phyloP scores from a whole-genome alignment of 2,113 vertebrate species.

The Lophotis ruficrista region DNA sequence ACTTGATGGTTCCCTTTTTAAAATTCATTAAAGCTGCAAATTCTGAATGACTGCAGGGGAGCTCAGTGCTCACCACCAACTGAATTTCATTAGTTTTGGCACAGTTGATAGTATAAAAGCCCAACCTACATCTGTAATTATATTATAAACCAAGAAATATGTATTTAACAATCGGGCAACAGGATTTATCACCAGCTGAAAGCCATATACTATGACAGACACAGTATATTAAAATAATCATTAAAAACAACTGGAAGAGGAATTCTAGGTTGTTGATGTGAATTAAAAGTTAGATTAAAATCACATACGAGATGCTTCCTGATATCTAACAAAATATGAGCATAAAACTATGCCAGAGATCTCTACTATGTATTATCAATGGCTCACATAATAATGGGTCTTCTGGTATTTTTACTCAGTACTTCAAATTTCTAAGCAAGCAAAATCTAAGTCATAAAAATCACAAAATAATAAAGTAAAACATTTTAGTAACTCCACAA shows the following conservation, averaged over 20 bases:
- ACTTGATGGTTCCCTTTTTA: constrained; percentile 3
- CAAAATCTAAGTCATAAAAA: not conserved
- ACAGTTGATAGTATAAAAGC: not conserved
- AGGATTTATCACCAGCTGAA: not conserved
- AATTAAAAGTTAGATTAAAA: not conserved
- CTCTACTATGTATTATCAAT: not conserved
- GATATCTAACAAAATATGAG: not conserved
- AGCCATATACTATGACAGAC: not conserved
- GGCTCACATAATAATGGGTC: not conserved
- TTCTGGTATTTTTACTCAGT: not conserved
- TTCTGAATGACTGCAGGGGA: constrained; percentile 15
- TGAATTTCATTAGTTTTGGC: not conserved
- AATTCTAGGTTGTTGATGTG: not conserved
- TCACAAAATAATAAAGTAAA: not conserved
- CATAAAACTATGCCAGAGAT: not conserved
- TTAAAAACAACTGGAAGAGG: not conserved
- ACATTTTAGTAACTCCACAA: not conserved
- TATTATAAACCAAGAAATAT: not conserved
- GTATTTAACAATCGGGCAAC: not conserved
- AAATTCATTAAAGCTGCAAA: constrained; percentile 40
- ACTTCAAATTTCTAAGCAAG: not conserved
- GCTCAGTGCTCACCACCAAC: not conserved
- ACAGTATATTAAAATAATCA: not conserved
- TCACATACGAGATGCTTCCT: not conserved
- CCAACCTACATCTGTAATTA: not conserved